Evolutionary conservation across 1,140 invertebrate species (phyloP), one percentile per base, ranked within the genome.

Genomic region (Lamellibrachia luymesi): DNA sequence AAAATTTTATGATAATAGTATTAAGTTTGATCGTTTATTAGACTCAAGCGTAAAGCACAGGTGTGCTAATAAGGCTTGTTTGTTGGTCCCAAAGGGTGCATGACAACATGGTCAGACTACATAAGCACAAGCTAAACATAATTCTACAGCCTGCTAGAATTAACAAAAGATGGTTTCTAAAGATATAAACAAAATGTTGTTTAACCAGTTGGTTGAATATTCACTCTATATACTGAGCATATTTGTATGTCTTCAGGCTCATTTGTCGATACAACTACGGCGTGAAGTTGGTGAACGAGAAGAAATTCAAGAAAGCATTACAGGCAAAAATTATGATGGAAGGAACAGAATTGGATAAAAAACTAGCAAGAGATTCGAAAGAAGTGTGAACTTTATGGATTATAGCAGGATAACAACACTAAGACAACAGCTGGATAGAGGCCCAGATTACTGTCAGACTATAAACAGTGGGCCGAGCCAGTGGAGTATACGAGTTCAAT

Each of bases 311-410:
- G 64, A 80, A 80, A 22, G 64, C 64, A 22, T 22, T 80, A 80
- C 64, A 80, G 64, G 64, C 64, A 80, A 80, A 80, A 80, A 80
- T 80, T 80, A 80, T 80, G 64, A 80, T 80, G 64, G 64, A 80
- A 80, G 64, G 64, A 80, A 80, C 64, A 1, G 64, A 80, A 80
- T 22, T 80, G 64, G 64, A 80, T 80, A 80, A 80, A 6, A 80
- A 80, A 80, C 25, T 80, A 80, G 64, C 64, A 80, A 80, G 25
- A 17, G 64, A 80, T 2, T 80, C 64, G 64, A 80, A 80, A 80
- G 64, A 80, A 80, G 64, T 80, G 2, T 80, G 64, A 80, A 80
- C 64, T 80, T 22, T 17, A 10, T 17, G 7, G 64, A 80, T 80
- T 6, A 22, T 22, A 17, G 13, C 64, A 80, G 1, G 7, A 22